Base-by-base conservation (phyloP, 35 echinoderm and acorn worm species). In the Nesometra sesokonis region DNA sequence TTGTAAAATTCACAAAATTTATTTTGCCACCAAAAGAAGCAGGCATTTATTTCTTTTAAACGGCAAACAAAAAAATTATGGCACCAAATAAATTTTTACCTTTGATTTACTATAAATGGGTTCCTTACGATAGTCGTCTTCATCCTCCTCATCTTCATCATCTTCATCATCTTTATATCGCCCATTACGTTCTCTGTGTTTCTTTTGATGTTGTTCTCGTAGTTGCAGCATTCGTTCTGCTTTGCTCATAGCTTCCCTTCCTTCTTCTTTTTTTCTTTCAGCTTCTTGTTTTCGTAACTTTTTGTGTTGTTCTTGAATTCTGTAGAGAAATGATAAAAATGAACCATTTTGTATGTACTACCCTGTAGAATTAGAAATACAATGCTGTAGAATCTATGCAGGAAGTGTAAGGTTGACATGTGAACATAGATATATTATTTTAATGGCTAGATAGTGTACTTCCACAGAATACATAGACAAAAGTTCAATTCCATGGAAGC, bases 221-320 rank as follows among this genome's bases (percentile, higher is more conserved):
- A 83, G 35, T 83, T 83, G 32, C 23, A 37, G 27, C 81, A 83
- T 83, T 83, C 81, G 3, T 29, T 83, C 81, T 35, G 81, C 81
- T 39, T 83, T 83, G 11, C 32, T 83, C 81, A 36, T 29, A 0
- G 35, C 81, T 83, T 37, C 81, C 15, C 37, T 1, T 30, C 33
- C 37, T 11, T 30, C 33, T 21, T 35, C 81, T 35, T 39, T 37
- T 30, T 83, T 83, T 35, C 30, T 35, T 83, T 37, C 34, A 38
- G 81, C 81, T 30, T 83, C 34, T 39, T 83, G 81, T 23, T 83
- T 35, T 39, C 81, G 81, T 36, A 83, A 37, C 27, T 39, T 83
- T 39, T 38, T 35, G 23, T 83, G 81, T 81, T 81, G 80, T 35
- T 81, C 80, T 81, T 81, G 80, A 33, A 81, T 81, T 34, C 80